A percentile compares a stretch with the other conserved stretches of the same genome.
phyloP scores from a whole-genome alignment of 2,888 invertebrate genomes.

The Pandemis corylana region DNA sequence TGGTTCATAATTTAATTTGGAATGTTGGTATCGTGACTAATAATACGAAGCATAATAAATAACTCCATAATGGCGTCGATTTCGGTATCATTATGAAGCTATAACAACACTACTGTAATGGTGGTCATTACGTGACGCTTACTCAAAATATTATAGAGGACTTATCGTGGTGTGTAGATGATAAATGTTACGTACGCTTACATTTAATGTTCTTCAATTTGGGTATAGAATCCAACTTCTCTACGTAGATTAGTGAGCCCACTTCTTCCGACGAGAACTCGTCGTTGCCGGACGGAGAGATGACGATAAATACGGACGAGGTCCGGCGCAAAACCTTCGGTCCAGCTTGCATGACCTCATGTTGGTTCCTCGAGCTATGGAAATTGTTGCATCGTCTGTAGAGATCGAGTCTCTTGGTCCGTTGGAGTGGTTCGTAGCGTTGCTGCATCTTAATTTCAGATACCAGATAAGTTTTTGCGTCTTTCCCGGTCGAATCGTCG shows the following conservation, averaged over 20 bases:
- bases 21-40: too few species aligned
- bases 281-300: not conserved
- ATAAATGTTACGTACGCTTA: not conserved
- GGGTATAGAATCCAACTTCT: not conserved
- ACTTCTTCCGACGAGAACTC: not conserved
- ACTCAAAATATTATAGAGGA: not conserved
- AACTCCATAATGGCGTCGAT: too few species aligned
- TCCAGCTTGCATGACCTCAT: not conserved
- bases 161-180: not conserved
- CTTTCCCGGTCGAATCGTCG: not conserved
- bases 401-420: not conserved
- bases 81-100: too few species aligned
- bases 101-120: too few species aligned
- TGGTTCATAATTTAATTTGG: too few species aligned
- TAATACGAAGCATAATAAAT: too few species aligned
- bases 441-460: not conserved
- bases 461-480: not conserved
- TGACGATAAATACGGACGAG: not conserved
- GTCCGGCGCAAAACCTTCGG: not conserved
- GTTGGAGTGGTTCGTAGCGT: not conserved
- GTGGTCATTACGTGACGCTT: too few species aligned
- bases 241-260: not conserved
- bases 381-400: not conserved
- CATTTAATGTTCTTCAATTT: not conserved
- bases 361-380: not conserved